phyloP scores from a whole-genome alignment of 2,113 vertebrate species.

The Condylura cristata region DNA sequence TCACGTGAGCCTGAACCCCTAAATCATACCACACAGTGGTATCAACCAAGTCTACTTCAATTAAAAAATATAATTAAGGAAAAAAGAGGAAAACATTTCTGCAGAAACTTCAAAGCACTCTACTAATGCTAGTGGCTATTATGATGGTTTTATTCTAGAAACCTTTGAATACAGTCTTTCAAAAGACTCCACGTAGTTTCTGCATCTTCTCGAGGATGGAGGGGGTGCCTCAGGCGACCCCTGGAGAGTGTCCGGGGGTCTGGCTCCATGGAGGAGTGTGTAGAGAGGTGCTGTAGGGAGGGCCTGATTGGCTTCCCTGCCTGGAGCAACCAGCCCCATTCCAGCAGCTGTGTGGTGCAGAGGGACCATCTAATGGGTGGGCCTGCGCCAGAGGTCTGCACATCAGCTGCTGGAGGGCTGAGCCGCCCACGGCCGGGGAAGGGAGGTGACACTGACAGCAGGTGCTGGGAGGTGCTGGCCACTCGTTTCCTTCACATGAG shows the following conservation, averaged over 20 bases:
- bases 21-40: no score
- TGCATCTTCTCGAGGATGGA: background rate
- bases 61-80: no score
- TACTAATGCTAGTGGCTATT: constrained; percentile 42
- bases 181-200: background rate
- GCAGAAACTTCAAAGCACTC: constrained; percentile 56
- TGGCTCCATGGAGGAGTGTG: background rate
- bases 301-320: background rate
- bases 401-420: background rate
- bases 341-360: background rate
- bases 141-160: constrained; percentile 64
- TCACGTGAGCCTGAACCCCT: no score
- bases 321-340: background rate
- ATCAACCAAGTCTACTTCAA: no score
- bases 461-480: background rate
- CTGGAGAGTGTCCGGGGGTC: background rate
- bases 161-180: constrained; percentile 36
- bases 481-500: background rate
- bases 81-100: background rate
- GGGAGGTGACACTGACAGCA: background rate
- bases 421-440: background rate
- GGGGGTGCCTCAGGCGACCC: background rate
- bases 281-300: background rate
- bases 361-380: background rate
- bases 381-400: background rate